Base-by-base conservation (phyloP, 53 echinoderm and acorn worm genomes). In the Holothuria scabra region DNA sequence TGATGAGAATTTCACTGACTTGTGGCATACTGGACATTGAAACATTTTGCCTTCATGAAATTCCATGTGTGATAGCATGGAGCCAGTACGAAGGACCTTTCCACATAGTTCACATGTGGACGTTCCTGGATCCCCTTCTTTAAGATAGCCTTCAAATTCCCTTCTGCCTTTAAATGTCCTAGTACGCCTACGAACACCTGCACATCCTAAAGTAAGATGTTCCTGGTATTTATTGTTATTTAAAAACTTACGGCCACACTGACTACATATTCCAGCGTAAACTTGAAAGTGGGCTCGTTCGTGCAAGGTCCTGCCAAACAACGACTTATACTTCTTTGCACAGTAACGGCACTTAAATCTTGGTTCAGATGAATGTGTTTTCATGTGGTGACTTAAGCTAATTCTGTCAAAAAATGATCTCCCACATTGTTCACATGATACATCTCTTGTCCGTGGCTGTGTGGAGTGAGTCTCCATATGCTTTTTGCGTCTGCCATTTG, bases 271-370 rank as follows among this genome's bases (percentile, higher is more conserved):
- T 21, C 34, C 44, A 12, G 46, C 12, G 4, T 38, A 24, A 24
- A 81, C 29, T 21, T 33, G 29, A 81, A 81, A 81, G 22, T 81
- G 82, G 12, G 20, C 22, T 34, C 82, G 31, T 8, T 81, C 82
- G 25, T 81, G 82, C 12, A 33, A 9, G n/a, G 82, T 81, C 20
- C 82, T 38, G 19, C 82, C 82, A 16, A 60, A 81, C 62, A 81
- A 21, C 4, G 82, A 60, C 46, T 35, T 81, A 41, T 81, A 81
- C 23, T 37, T 14, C 46, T 34, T 81, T n/a, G 37, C 5, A 38
- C 82, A 81, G 35, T 81, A 64, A n/a, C 82, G 62, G 24, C 82
- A 81, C 4, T 19, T 41, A 23, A 41, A 41, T 31, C 20, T 22
- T 62, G n/a, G 37, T 11, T 61, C 34, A 19, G 34, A 31, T 26